These are phyloP conservation scores for Leptopilina boulardi DNA, from an alignment of 1,140 invertebrate genomes.

Conservation along the genomic window DNA sequence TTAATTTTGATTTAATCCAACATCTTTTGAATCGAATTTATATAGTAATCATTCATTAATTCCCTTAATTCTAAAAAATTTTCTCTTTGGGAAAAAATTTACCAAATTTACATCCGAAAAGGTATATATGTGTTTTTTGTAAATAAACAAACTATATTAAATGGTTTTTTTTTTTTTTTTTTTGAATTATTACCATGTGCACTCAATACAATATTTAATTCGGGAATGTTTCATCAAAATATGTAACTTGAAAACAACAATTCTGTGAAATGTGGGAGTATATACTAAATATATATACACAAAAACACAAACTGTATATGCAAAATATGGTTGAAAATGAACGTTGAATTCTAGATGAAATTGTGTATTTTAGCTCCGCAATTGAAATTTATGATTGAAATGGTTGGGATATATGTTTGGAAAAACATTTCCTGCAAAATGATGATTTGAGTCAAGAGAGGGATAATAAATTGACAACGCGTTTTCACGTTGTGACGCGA, in stretches of 20 bases:
- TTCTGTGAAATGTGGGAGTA: not conserved
- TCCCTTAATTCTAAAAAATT: too few species aligned
- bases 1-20: too few species aligned
- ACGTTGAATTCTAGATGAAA: not conserved
- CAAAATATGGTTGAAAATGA: not conserved
- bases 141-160: too few species aligned
- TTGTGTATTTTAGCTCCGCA: conserved; percentile 9
- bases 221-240: not conserved
- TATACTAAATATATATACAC: too few species aligned
- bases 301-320: not conserved
- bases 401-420: not conserved
- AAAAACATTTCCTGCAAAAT: conserved; percentile 17
- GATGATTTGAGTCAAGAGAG: not conserved
- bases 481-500: not conserved
- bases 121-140: too few species aligned
- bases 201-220: not conserved
- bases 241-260: not conserved
- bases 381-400: conserved; percentile 27
- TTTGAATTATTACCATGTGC: not conserved
- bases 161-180: not conserved
- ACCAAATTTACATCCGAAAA: too few species aligned
- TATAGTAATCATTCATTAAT: too few species aligned
- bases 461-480: conserved; percentile 8
- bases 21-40: too few species aligned
- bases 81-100: too few species aligned